Evolutionary conservation across 2,113 vertebrate species (phyloP), one percentile per base, ranked within the genome.

Genomic region (Hippotragus niger): DNA sequence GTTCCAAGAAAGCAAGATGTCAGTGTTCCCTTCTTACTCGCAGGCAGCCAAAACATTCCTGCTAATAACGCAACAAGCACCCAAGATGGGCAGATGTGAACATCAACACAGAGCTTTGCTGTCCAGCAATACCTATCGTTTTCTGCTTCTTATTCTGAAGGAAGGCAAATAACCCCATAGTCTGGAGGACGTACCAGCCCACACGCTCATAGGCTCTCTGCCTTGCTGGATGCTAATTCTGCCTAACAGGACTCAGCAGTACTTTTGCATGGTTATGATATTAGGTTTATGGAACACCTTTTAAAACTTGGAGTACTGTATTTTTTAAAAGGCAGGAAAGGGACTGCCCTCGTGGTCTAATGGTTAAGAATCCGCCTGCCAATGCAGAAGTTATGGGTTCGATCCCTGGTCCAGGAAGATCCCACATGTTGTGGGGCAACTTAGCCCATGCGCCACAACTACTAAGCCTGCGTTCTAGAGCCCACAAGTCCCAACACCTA

Each of bases 111-210:
- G 74, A 90, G 80, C 78, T 50, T 67, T 11, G 8, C 29, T 53
- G 88, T 11, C 31, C 60, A 47, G 47, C 7, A 27, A 78, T 60
- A 90, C 33, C 43, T 93, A 40, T 10, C 47, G 36, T 93, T 60
- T 92, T 85, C 57, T 93, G 85, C 86, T 92, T 64, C 67, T 93
- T 67, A 91, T 83, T 90, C 64, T 86, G 82, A 97, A 94, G 67
- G 47, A 40, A 88, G 40, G 89, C 53, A 88, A 82, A 76, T 31
- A 53, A 33, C 43, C 15, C 8, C n/a, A 12, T 58, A 60, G 85
- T 60, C 83, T 55, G 50, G 74, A 91, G 15, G 64, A 57, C 13
- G 57, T 23, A 92, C 23, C 21, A 90, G 58, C 88, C 27, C 58
- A 88, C 29, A 80, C 25, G 47, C n/a, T 45, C 67, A 81, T 2